phyloP scores from a whole-genome alignment of 2,113 vertebrate genomes.

The Mesembrinibis cayennensis region DNA sequence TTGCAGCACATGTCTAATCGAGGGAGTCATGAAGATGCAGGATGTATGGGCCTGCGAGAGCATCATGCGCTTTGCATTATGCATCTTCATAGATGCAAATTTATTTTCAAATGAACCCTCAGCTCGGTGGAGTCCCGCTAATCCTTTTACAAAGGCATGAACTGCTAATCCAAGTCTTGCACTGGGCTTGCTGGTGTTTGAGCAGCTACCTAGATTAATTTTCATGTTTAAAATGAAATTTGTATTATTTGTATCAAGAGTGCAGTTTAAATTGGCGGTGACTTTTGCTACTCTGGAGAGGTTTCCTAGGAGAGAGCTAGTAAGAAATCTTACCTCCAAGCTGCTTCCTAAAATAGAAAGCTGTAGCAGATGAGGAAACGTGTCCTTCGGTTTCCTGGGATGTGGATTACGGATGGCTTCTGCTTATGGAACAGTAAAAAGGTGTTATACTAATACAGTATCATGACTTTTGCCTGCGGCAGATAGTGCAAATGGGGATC shows the following conservation, averaged over 20 bases:
- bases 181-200: slow-evolving; percentile 9
- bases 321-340: not conserved
- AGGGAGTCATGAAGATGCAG: not conserved
- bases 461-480: not conserved
- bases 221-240: slow-evolving; percentile 43
- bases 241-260: not conserved
- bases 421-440: not conserved
- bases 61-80: not conserved
- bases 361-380: not conserved
- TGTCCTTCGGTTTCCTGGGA: not conserved
- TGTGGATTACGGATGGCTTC: not conserved
- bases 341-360: not conserved
- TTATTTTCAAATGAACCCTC: not conserved
- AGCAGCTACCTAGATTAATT: slow-evolving; percentile 48
- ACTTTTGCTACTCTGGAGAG: not conserved
- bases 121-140: not conserved
- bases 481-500: not conserved
- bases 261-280: not conserved
- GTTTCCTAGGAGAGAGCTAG: not conserved
- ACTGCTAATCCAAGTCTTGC: slow-evolving; percentile 50
- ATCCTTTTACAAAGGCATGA: slow-evolving; percentile 44
- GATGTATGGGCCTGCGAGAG: not conserved
- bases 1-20: not conserved
- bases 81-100: not conserved
- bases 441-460: not conserved